Base-by-base conservation (phyloP, 2,888 invertebrate species). In the Carpatolechia fugitivella region DNA sequence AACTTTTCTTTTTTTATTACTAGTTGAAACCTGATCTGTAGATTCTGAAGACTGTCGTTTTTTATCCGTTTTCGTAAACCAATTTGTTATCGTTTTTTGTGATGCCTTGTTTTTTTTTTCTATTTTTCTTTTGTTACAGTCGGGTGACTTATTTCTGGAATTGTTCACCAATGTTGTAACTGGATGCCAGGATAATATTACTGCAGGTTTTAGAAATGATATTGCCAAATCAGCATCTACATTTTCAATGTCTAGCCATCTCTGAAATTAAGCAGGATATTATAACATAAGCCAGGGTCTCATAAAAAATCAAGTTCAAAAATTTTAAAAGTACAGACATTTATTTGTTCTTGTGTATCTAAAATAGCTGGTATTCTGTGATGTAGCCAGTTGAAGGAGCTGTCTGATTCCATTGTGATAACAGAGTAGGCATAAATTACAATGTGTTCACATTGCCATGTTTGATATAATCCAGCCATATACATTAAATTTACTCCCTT, bases 281-380 rank as follows among this genome's bases (percentile, higher is more conserved):
- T 24, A 8, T 41, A 3, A 30, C 33, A 20, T 14, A 30, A 30
- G 14, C 29, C 7, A 30, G 6, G 3, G 10, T 30, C 1, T n/a
- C n/a, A n/a, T n/a, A n/a, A n/a, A n/a, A 24, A 24, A 6, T 6
- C 2, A 14, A 11, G 14, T 16, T 16, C 8, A 16, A n/a, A 29
- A 1, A 10, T 16, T n/a, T 14, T 13, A 46, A 10, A n/a, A 41
- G 1, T 13, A 47, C 31, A 36, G 14, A 51, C 36, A n/a, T 38
- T 29, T 1, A 94, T 90, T 76, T 94, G 91, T 66, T 93, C 86
- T 36, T 94, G 92, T 31, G 91, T 92, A 55, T 93, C 92, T 44
- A 97, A 85, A 66, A 96, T 91, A n/a, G 95, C 94, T 55, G 96
- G 96, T 92, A 94, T 94, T 70, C 96, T 91, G 68, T 95, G 93